These are phyloP conservation scores for Pyralis farinalis DNA, from an alignment of 2,888 invertebrate species.

Conservation along the genomic window DNA sequence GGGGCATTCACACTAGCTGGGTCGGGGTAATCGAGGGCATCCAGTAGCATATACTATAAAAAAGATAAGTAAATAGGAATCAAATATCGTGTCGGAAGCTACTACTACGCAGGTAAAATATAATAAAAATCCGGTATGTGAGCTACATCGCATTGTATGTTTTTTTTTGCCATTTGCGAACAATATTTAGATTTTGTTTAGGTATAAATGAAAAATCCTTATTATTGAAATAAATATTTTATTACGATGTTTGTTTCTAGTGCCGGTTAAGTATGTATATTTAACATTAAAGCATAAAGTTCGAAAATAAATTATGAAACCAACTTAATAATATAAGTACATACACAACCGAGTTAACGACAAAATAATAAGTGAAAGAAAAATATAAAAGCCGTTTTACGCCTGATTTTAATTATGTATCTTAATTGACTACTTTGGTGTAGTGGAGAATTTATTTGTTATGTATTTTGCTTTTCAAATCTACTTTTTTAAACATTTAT, in stretches of 20 bases:
- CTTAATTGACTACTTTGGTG: constrained; percentile 60
- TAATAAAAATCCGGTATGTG: constrained; percentile 71
- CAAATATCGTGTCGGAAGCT: constrained; percentile 64
- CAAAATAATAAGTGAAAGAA: constrained; percentile 51
- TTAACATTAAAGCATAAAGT: constrained; percentile 71
- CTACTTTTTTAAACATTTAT: constrained; percentile 25
- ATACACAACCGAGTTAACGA: constrained; percentile 76
- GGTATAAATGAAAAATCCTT: constrained; percentile 68
- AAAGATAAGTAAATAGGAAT: constrained; percentile 40
- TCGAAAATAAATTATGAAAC: constrained; percentile 59
- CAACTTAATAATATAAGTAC: constrained; percentile 79
- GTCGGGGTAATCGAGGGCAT: constrained; percentile 69
- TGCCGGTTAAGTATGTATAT: constrained; percentile 76
- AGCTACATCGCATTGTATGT: constrained; percentile 49
- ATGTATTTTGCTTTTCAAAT: constrained; percentile 43
- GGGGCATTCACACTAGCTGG: constrained; percentile 77
- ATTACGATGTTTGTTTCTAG: constrained; percentile 68
- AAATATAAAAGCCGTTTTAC: constrained; percentile 42
- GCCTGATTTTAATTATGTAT: constrained; percentile 33
- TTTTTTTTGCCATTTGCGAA: constrained; percentile 15
- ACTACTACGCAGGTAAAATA: constrained; percentile 57
- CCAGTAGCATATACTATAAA: constrained; percentile 69
- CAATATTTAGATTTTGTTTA: constrained; percentile 27
- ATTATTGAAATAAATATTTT: constrained; percentile 72
- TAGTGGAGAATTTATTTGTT: constrained; percentile 64